phyloP scores from a whole-genome alignment of 2,888 invertebrate species.

The Lepetodrilus schrolli region DNA sequence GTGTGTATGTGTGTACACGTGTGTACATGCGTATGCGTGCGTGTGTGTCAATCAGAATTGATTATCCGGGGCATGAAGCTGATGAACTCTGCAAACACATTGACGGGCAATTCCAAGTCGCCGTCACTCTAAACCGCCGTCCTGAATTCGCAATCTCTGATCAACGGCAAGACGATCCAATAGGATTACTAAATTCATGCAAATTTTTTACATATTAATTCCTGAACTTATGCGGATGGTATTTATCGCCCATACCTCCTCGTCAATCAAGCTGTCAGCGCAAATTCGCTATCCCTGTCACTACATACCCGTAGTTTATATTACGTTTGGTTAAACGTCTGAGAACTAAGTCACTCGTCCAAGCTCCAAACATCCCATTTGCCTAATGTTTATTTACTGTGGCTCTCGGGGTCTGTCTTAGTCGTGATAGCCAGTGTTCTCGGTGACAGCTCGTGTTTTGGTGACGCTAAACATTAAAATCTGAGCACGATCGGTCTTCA shows the following conservation, averaged over 20 bases:
- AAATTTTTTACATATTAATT: conserved; percentile 24
- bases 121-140: neutral
- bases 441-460: conserved; percentile 1
- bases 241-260: neutral
- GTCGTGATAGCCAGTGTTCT: neutral
- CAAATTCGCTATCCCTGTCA: conserved; percentile 3
- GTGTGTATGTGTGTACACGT: too few species aligned
- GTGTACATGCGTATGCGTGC: too few species aligned
- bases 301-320: conserved; percentile 4
- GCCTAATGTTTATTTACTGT: conserved; percentile 21
- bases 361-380: conserved; percentile 11
- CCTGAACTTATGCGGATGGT: neutral
- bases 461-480: neutral
- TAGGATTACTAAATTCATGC: conserved; percentile 18
- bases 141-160: conserved; percentile 5
- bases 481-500: too few species aligned
- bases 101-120: neutral
- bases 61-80: too few species aligned
- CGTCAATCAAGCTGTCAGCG: conserved; percentile 14
- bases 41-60: too few species aligned
- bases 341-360: neutral
- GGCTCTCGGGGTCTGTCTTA: neutral
- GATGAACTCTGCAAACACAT: neutral
- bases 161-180: neutral
- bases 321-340: conserved; percentile 1